Evolutionary conservation across 2,888 invertebrate species (phyloP).

Genomic region (Nephrocerus scutellatus): DNA sequence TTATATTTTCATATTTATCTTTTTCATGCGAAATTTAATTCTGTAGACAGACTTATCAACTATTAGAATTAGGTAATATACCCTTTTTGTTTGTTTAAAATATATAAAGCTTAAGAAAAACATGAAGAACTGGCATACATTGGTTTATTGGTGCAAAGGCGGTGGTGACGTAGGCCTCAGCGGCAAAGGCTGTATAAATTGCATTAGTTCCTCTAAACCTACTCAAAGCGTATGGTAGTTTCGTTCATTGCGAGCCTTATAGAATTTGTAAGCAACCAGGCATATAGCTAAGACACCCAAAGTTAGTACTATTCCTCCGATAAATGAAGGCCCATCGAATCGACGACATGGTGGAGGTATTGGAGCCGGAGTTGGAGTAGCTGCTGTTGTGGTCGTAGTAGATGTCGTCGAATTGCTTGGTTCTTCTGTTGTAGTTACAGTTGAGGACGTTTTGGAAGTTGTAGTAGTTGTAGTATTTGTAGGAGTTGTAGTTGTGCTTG

Average conservation of each 20-base stretch:
- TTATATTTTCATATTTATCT: too few relatives aligned
- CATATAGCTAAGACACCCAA: slow-evolving; percentile 72
- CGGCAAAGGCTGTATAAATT: too few relatives aligned
- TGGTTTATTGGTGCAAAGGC: too few relatives aligned
- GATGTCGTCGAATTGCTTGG: slow-evolving; percentile 24
- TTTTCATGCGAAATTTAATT: too few relatives aligned
- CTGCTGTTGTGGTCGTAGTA: slow-evolving; percentile 28
- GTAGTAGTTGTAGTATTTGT: slow-evolving; percentile 18
- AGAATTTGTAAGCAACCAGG: slow-evolving; percentile 79
- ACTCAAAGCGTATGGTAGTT: slow-evolving; percentile 86
- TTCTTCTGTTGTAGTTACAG: slow-evolving; percentile 22
- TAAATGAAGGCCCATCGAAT: slow-evolving; percentile 70
- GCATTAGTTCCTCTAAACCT: too few relatives aligned
- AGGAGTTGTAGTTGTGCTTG: slow-evolving; percentile 19
- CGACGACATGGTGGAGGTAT: slow-evolving; percentile 46
- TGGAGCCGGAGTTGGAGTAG: slow-evolving; percentile 32
- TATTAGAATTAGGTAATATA: too few relatives aligned
- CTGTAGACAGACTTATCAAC: too few relatives aligned
- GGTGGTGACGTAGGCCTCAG: too few relatives aligned
- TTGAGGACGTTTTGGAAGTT: slow-evolving; percentile 16
- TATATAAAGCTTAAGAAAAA: too few relatives aligned
- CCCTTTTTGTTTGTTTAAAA: too few relatives aligned
- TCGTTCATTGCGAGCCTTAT: slow-evolving; percentile 74
- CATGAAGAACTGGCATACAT: too few relatives aligned
- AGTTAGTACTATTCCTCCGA: slow-evolving; percentile 79